Base-by-base conservation (phyloP, 2,113 vertebrate genomes). In the Pseudorectes ferrugineus region DNA sequence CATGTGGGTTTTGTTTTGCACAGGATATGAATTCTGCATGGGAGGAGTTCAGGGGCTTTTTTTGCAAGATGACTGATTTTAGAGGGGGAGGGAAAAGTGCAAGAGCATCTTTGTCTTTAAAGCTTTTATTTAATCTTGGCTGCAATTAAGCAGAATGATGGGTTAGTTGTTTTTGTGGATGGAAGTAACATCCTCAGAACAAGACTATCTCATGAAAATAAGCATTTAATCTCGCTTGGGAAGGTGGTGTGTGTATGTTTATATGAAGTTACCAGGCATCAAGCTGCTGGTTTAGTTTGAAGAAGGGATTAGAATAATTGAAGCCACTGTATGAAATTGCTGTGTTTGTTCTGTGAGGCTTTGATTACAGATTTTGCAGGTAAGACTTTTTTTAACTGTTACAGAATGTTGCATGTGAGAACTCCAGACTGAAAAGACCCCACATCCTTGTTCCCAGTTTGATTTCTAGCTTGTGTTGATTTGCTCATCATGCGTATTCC, bases 401-500 rank as follows among this genome's bases (percentile, higher is more conserved):
- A 82, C 68, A 98, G 97, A 98, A 98, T 98, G 97, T 95, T 98
- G 98, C 98, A 98, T 98, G 98, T 97, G 81, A 97, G 81, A 97
- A 71, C 84, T 95, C 58, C 79, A 91, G 93, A 96, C 76, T 95
- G 85, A 97, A 97, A 92, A 66, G 95, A 97, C 88, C 97, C 97
- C 74, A 73, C 93, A 84, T 93, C 95, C 97, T 85, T 95, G 92
- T 97, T 95, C 96, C 88, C 85, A 29, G 1, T 97, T 98, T 98
- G 96, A 97, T 97, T 98, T 98, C 96, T 90, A 88, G 97, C 97
- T 98, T 98, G 89, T 96, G 75, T 98, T 98, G 88, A 97, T 96
- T 98, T 98, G 97, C 94, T 97, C 92, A 98, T 98, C 90, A 55
- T 98, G 95, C 28, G 36, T 98, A 94, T 97, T 97, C 84, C 93